Percentiles rank a stretch among this genome's conserved stretches.
These are phyloP conservation scores for Cheilosia vulpina DNA, from an alignment of 2,888 invertebrate genomes.

Conservation along the genomic window DNA sequence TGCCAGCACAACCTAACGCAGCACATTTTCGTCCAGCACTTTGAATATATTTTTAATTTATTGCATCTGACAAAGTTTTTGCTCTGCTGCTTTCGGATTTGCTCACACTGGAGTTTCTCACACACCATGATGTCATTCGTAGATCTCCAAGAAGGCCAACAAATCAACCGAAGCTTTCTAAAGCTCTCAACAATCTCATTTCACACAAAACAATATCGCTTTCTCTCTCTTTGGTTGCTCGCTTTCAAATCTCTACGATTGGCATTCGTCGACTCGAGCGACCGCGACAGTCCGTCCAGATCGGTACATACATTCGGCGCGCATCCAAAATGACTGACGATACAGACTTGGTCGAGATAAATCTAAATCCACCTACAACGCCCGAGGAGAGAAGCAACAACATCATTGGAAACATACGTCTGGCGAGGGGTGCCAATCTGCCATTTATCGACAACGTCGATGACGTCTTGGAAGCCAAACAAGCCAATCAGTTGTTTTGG, in stretches of 20 bases:
- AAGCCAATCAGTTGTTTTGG: conserved; percentile 43
- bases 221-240: conserved; percentile 13
- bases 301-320: conserved; percentile 46
- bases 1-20: not conserved
- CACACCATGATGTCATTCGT: conserved; percentile 41
- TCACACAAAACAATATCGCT: conserved; percentile 1
- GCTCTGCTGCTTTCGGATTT: not conserved
- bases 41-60: not conserved
- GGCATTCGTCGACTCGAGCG: conserved; percentile 4
- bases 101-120: conserved; percentile 26
- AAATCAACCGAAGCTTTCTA: conserved; percentile 6
- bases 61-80: too few species aligned
- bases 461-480: conserved; percentile 52
- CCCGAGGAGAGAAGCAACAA: conserved; percentile 73
- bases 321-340: conserved; percentile 76
- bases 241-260: conserved; percentile 17
- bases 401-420: conserved; percentile 64
- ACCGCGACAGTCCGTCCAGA: conserved; percentile 50
- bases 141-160: not conserved
- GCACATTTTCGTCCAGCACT: conserved; percentile 26
- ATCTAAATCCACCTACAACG: conserved; percentile 76
- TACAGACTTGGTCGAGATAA: conserved; percentile 78
- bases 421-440: conserved; percentile 53
- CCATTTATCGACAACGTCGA: conserved; percentile 65
- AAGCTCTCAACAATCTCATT: not conserved